Base-by-base conservation (phyloP, 2,888 invertebrate species). In the Andrena hattorfiana region DNA sequence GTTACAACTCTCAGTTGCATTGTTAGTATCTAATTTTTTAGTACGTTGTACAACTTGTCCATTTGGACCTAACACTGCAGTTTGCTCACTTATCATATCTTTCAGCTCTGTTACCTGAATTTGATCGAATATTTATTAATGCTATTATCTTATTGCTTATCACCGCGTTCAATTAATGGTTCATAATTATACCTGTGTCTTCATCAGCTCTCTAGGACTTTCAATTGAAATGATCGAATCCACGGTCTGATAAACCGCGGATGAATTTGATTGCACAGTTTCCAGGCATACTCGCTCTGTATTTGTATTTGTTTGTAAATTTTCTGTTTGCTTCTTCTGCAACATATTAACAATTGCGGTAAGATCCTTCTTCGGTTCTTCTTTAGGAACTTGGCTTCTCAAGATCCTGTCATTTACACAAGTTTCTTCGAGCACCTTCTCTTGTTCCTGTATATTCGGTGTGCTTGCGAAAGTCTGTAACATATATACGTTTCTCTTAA, bases 41-140 rank as follows among this genome's bases (percentile, higher is more conserved):
- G 32, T 76, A 5, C 79, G 13, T 28, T 91, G 89, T 28, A 95
- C 88, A 56, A 95, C 95, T 90, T 96, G 96, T n/a, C 97, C 97
- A 94, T 97, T 96, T 2, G 95, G 94, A 83, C 96, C 96, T 51
- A 97, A 93, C 59, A 96, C 94, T 8, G 95, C 96, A 86, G 95
- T 95, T 84, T 95, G 94, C n/a, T 94, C 93, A 63, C 94, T 93
- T 87, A 95, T 93, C 87, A 95, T 95, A 83, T 92, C 94, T 89
- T 96, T 95, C 84, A 95, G 94, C 93, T 95, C 97, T 89, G 94
- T 94, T 0, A 96, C 95, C 96, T 96, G 87, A 54, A 56, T 51
- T 32, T 16, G 8, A 16, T 49, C 13, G 23, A 60, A 63, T 16
- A 26, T 13, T 77, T 23, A 20, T 64, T 26, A 28, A 16, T 32